Evolutionary conservation across 2,888 invertebrate species (phyloP).

Genomic region (Villa cingulata): DNA sequence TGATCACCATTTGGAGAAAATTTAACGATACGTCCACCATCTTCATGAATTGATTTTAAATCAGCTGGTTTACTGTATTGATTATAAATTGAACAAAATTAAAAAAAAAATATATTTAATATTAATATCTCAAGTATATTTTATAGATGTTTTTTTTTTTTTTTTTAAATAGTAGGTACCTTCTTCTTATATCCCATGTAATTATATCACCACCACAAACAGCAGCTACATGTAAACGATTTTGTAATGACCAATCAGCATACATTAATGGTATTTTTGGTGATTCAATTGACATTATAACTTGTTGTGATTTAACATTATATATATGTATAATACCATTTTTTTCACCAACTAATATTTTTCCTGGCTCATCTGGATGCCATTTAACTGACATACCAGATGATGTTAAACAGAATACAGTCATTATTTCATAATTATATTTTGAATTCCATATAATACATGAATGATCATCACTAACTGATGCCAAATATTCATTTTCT

Average conservation of each 20-base stretch:
- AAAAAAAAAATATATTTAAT: neutral
- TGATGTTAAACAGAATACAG: conserved; percentile 49
- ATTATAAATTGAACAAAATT: too few species aligned
- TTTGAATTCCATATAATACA: conserved; percentile 51
- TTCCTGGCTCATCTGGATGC: conserved; percentile 54
- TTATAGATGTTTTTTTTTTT: neutral
- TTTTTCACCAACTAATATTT: conserved; percentile 61
- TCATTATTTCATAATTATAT: conserved; percentile 39
- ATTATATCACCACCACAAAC: conserved; percentile 51
- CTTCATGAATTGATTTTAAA: conserved; percentile 45
- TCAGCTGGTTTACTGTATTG: conserved; percentile 48
- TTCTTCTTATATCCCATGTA: conserved; percentile 53
- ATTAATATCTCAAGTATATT: too few species aligned
- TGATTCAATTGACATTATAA: conserved; percentile 51
- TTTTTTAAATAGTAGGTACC: conserved; percentile 33
- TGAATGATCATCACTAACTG: conserved; percentile 63
- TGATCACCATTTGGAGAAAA: conserved; percentile 49
- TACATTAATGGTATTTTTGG: conserved; percentile 47
- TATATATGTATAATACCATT: conserved; percentile 60
- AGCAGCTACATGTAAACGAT: conserved; percentile 43
- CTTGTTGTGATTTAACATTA: conserved; percentile 51
- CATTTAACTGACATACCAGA: conserved; percentile 53
- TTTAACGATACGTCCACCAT: conserved; percentile 46
- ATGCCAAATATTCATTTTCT: conserved; percentile 52
- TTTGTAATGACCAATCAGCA: conserved; percentile 56